Percentiles rank a stretch among this genome's conserved stretches.
phyloP scores from a whole-genome alignment of 2,113 vertebrate species.

The Empidonax traillii region DNA sequence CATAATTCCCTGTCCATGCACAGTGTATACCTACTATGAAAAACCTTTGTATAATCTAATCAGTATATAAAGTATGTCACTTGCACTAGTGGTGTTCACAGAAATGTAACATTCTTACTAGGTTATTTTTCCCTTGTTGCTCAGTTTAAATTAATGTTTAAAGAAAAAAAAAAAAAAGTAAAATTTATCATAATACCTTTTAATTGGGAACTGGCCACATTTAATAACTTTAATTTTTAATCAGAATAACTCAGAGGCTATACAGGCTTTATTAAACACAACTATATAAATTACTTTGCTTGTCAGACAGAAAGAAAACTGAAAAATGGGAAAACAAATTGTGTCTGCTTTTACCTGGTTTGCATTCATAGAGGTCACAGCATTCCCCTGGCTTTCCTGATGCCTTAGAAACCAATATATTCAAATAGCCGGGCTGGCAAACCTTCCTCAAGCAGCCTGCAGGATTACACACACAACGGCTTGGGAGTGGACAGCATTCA shows the following conservation, averaged over 20 bases:
- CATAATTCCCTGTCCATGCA: not conserved
- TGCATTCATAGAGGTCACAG: slow-evolving; percentile 92
- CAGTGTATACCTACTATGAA: not conserved
- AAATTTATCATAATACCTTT: not conserved
- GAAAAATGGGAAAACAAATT: not conserved
- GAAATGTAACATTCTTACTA: not conserved
- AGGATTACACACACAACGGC: slow-evolving; percentile 88
- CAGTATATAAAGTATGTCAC: not conserved
- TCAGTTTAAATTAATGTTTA: not conserved
- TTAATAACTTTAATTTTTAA: not conserved
- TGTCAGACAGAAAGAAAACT: not conserved
- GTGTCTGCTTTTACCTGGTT: slow-evolving; percentile 80
- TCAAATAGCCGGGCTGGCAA: slow-evolving; percentile 88
- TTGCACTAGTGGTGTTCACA: not conserved
- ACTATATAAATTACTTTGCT: not conserved
- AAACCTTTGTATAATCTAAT: not conserved
- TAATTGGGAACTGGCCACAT: not conserved
- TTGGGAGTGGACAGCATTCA: slow-evolving; percentile 89
- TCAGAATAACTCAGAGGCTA: not conserved
- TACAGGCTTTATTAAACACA: not conserved
- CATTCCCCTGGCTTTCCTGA: slow-evolving; percentile 90
- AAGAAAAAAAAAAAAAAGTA: not conserved
- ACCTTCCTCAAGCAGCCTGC: slow-evolving; percentile 89
- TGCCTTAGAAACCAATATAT: slow-evolving; percentile 88
- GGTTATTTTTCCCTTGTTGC: not conserved